Conservation (phyloP, 1,140 invertebrate genomes). For the Akabosia matsudoensis region DNA sequence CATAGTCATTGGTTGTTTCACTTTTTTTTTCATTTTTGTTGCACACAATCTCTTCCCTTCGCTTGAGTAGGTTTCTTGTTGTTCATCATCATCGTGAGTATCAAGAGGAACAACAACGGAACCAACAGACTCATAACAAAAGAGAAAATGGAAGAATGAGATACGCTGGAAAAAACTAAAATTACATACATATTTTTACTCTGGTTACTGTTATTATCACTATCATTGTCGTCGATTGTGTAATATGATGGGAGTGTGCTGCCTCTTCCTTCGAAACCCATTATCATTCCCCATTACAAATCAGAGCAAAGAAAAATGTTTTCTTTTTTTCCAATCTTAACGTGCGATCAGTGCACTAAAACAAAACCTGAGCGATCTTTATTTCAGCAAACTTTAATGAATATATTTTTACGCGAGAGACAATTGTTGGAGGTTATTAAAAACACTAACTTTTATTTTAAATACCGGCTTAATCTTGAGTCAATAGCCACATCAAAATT, state of each 20-base stretch:
- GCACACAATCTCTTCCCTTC: background rate
- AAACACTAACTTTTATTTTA: too few species aligned
- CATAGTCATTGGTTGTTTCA: background rate
- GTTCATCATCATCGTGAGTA: background rate
- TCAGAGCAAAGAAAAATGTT: background rate
- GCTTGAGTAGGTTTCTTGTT: slow-evolving; percentile 15
- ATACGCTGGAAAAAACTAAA: background rate
- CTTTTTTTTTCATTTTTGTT: background rate
- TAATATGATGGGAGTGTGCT: too few species aligned
- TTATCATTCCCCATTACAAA: background rate
- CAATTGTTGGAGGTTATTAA: too few species aligned
- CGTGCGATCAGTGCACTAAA: too few species aligned
- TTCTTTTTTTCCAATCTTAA: too few species aligned
- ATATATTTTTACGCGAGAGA: too few species aligned
- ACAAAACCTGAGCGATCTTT: too few species aligned
- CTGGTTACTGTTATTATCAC: background rate
- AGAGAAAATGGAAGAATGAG: background rate
- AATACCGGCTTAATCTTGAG: too few species aligned
- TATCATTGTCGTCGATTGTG: background rate
- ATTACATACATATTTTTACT: background rate
- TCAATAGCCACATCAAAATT: too few species aligned
- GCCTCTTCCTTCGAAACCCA: too few species aligned
- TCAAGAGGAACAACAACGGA: background rate
- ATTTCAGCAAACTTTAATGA: too few species aligned
- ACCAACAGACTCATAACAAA: background rate